Conservation (phyloP, 2,888 invertebrate genomes). For the Papilio demoleus region DNA sequence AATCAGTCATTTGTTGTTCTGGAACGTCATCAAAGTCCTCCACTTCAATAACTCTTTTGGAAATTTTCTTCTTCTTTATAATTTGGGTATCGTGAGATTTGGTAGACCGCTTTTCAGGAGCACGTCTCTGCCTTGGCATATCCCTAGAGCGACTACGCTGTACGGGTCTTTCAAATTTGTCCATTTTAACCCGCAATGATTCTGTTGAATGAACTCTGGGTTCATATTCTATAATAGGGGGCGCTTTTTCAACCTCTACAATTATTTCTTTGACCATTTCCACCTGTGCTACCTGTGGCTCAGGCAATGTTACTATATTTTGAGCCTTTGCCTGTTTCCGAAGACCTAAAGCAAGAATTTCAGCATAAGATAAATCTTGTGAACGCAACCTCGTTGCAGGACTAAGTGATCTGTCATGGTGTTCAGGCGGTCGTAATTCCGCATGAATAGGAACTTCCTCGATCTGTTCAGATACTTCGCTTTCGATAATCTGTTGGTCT, state of each 20-base stretch:
- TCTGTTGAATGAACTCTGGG: constrained; percentile 49
- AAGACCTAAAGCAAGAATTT: constrained; percentile 87
- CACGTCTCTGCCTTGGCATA: constrained; percentile 70
- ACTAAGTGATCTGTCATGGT: constrained; percentile 59
- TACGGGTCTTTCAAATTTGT: constrained; percentile 52
- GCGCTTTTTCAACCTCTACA: constrained; percentile 62
- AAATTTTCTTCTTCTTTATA: constrained; percentile 69
- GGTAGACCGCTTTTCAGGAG: constrained; percentile 69
- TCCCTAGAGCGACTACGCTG: constrained; percentile 72
- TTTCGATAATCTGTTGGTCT: constrained; percentile 45
- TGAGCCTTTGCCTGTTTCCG: constrained; percentile 63
- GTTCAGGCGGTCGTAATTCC: constrained; percentile 51
- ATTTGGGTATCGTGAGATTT: constrained; percentile 65
- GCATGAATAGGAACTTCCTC: constrained; percentile 41
- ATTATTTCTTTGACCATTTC: constrained; percentile 69
- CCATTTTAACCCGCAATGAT: constrained; percentile 46
- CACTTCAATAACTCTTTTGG: constrained; percentile 73
- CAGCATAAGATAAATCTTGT: constrained; percentile 88
- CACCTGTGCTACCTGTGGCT: constrained; percentile 71
- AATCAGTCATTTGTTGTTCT: constrained; percentile 45
- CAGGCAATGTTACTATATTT: constrained; percentile 61
- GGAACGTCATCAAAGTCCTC: constrained; percentile 69
- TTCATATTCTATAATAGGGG: constrained; percentile 53
- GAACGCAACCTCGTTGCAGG: constrained; percentile 64
- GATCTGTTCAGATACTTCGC: constrained; percentile 38